Evolutionary conservation across 1,140 invertebrate species (phyloP).

Genomic region (Watersipora subatra): DNA sequence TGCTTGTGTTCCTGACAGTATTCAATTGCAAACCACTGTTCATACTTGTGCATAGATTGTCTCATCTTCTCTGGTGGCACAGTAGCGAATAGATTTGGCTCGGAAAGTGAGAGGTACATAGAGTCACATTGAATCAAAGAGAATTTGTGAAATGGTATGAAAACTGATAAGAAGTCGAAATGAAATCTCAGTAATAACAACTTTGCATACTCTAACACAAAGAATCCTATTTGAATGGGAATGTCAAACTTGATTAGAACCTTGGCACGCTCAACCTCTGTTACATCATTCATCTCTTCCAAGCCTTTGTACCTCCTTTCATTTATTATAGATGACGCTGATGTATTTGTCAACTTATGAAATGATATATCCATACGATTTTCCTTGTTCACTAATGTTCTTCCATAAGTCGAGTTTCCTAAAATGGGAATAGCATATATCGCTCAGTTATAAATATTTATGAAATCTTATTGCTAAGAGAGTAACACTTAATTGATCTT

Average conservation of each 20-base stretch:
- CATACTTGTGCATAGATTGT: neutral
- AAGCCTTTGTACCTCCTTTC: neutral
- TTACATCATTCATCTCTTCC: conserved; percentile 2
- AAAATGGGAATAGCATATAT: neutral
- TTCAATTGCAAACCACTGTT: neutral
- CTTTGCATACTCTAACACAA: conserved; percentile 12
- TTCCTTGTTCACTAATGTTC: conserved; percentile 5
- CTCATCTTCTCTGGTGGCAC: neutral
- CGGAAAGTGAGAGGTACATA: neutral
- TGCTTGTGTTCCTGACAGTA: neutral
- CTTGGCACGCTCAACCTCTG: conserved; percentile 10
- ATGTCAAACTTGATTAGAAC: conserved; percentile 5
- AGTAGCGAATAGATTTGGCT: neutral
- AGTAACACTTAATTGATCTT: neutral
- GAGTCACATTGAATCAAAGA: neutral
- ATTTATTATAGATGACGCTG: neutral
- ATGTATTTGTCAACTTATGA: neutral
- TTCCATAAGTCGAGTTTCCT: conserved; percentile 8
- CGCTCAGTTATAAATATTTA: neutral
- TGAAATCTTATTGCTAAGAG: neutral
- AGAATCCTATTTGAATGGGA: conserved; percentile 9
- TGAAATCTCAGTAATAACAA: conserved; percentile 10
- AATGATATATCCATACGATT: neutral
- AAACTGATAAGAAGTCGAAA: conserved; percentile 9
- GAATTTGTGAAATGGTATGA: neutral